Base-by-base conservation (phyloP, 2,797 vertebrate genomes). In the Cossypha dichroa region DNA sequence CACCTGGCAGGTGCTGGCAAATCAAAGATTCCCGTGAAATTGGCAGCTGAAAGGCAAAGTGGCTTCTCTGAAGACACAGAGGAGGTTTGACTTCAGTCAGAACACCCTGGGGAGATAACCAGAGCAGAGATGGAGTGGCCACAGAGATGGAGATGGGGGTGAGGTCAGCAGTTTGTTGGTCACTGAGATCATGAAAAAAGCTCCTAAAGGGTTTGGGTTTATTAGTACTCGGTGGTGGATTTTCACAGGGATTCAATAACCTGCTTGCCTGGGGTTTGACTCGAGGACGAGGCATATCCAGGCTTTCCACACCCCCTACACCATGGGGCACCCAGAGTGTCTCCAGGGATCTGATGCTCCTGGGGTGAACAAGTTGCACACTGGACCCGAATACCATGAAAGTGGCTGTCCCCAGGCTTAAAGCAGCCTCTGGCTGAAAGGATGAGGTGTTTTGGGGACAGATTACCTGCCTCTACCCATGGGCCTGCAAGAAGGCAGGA, bases 1-100 rank as follows among this genome's bases (percentile, higher is more conserved):
- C 70, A 69, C 84, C 84, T 92, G 81, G 67, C 84, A 87, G 86
- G 51, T 89, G 77, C 67, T 88, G 86, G 55, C n/a, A 18, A 15
- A 73, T 45, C n/a, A 54, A 68, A 76, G 36, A 52, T 3, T 2
- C 2, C 4, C 0, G 2, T 5, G 21, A 67, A 82, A 73, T 16
- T 13, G 8, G 26, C 16, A 7, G 60, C 64, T 86, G 83, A 89
- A 95, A 85, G 40, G 63, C 28, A 31, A 55, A 51, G 54, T 75
- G 77, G 20, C 81, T 88, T 86, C 74, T 91, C 46, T 66, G 77
- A 26, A 0, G 0, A 36, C 18, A 18, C 5, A 10, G 34, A 67
- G 29, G 43, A 88, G 36, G 22, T 78, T 85, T 2, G 4, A 14
- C 26, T 74, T 63, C 28, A 76, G 21, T 46, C 60, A 77, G 82